Evolutionary conservation across 1,140 invertebrate species (phyloP).

Genomic region (Dendroctonus valens): DNA sequence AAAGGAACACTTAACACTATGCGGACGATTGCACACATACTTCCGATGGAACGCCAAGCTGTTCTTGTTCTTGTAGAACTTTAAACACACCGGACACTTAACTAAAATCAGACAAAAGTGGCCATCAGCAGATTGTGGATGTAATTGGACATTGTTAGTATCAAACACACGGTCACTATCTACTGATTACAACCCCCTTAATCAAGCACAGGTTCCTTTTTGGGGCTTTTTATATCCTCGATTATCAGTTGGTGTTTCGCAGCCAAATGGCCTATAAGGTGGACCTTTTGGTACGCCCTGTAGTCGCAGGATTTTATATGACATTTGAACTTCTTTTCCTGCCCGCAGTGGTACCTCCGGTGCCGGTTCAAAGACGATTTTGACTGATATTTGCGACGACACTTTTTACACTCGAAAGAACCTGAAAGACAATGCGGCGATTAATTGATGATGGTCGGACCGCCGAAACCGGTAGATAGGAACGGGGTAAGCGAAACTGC

Average conservation of each 20-base stretch:
- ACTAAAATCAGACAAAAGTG: no score
- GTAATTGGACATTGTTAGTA: no score
- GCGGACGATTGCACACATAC: slow-evolving; percentile 63
- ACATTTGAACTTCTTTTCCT: slow-evolving; percentile 51
- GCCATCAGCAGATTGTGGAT: no score
- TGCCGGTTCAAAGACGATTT: slow-evolving; percentile 41
- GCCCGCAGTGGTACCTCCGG: slow-evolving; percentile 56
- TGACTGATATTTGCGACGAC: no score
- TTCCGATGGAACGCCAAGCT: slow-evolving; percentile 53
- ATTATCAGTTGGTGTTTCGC: slow-evolving; percentile 3
- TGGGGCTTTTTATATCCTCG: no score
- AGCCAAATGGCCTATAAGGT: slow-evolving; percentile 31
- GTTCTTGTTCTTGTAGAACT: slow-evolving; percentile 25
- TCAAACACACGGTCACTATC: not conserved
- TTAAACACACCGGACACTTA: no score
- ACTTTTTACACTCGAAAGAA: no score
- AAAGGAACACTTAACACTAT: slow-evolving; percentile 50
- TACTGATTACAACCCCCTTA: no score
- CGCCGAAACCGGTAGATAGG: not conserved
- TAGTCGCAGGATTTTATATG: slow-evolving; percentile 44
- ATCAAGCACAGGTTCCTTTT: no score
- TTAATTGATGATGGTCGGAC: no score
- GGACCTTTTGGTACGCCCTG: slow-evolving; percentile 50
- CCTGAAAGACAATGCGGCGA: no score
- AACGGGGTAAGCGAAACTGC: slow-evolving; percentile 34